Base-by-base conservation (phyloP, 2,113 vertebrate species). In the Manacus vitellinus region DNA sequence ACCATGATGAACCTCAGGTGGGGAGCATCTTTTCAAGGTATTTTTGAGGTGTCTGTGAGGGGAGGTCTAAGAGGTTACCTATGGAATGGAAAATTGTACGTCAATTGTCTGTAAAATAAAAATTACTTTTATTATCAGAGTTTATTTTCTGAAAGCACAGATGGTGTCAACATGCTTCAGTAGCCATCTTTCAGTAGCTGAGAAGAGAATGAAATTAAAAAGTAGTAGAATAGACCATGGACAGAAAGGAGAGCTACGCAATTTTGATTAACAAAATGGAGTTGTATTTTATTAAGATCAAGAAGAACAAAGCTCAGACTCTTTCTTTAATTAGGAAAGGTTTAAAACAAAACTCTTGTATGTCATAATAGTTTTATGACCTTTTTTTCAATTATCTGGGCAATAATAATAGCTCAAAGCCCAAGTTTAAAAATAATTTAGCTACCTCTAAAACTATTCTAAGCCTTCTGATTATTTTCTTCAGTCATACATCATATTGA, bases 121-220 rank as follows among this genome's bases (percentile, higher is more conserved):
- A 89, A 94, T 72, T 3, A 61, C 52, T 71, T 92, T 75, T 86
- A 78, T 82, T 94, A 74, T 55, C 13, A 7, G 25, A 75, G 30
- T 85, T 89, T 94, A 43, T 91, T 87, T 84, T 87, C 66, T 85
- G 66, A 87, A 86, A 75, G 37, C 73, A 51, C 93, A 96, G 93
- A 89, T 89, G 89, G 88, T 63, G 70, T 66, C 83, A 95, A 68
- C 84, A 88, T 88, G 82, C 88, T 91, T 92, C 93, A 91, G 73
- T 82, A 87, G 56, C 49, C 4, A 5, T 62, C 59, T 95, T 88
- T 84, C 65, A 62, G 44, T 46, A 89, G 47, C 19, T 94, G 63
- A 95, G 80, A 92, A 72, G 46, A 87, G 22, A 89, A 61, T 43
- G 84, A 94, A 44, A 75, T 77, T 85, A 17, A 31, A 75, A 92